phyloP scores from a whole-genome alignment of 2,113 vertebrate species.

The Electrona antarctica region DNA sequence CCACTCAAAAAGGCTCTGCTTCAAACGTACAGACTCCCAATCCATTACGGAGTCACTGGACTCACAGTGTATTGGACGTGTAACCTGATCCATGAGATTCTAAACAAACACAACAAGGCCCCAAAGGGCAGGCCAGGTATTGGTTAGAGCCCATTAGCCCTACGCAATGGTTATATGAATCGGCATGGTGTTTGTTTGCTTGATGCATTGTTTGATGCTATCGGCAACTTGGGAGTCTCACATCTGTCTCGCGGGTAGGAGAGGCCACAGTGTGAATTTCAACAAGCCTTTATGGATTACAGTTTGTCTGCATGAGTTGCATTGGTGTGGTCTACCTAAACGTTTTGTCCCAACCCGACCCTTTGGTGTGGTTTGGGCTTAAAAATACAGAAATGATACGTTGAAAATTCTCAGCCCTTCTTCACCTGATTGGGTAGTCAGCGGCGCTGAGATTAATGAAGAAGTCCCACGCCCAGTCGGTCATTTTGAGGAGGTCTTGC shows the following conservation, averaged over 20 bases:
- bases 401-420: background rate
- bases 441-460: constrained; percentile 99
- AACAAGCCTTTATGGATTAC: background rate
- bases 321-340: no score
- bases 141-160: constrained; percentile 14
- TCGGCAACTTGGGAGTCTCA: background rate
- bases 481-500: constrained; percentile 92
- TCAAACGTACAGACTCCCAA: background rate
- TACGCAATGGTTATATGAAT: constrained; percentile 20
- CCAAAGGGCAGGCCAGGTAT: background rate
- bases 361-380: no score
- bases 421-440: constrained; percentile 95
- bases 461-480: constrained; percentile 98
- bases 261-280: background rate
- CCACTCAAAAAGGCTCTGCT: constrained; percentile 9
- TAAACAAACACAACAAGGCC: constrained; percentile 36
- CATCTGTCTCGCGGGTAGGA: background rate
- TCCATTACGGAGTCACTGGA: constrained; percentile 2
- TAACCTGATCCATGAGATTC: constrained; percentile 33
- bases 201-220: background rate
- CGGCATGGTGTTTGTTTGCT: constrained; percentile 16
- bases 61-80: constrained; percentile 11
- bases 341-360: no score
- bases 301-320: no score
- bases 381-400: no score